Evolutionary conservation across 2,888 invertebrate genomes (phyloP), one percentile per base, ranked within the genome.

Genomic region (Leptinotarsa peninsularis): DNA sequence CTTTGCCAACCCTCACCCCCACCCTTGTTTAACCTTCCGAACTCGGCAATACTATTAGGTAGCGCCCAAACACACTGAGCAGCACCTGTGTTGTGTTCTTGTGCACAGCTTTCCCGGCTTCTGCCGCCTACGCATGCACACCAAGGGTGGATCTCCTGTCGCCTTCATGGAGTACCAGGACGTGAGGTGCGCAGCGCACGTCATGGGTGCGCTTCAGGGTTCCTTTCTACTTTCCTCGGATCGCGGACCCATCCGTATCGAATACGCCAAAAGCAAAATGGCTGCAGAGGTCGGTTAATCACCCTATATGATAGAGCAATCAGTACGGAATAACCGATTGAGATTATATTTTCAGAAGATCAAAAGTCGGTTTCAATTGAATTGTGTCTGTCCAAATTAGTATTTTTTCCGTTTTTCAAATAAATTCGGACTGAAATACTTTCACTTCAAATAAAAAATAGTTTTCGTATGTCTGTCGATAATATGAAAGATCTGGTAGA

Each of bases 231-330:
- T 97, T 89, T 97, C 97, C 89, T 98, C 98, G 83, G 96, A 96
- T 88, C 95, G 98, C 89, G 98, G 98, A 85, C 97, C 98, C 88
- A 97, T 99, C 89, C 95, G 98, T 89, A 98, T 99, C 90, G 98
- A 99, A 92, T 99, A 95, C 92, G 98, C 98, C 90, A 96, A 97
- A 92, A 97, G 96, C 91, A 98, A 98, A 93, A 98, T 98, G 98
- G 96, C 97, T 88, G 95, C 95, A 91, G 90, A 78, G 77, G 77
- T 78, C 77, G 77, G 77, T 69, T 58, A 60, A 43, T 67, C 63
- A 67, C 18, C 63, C 43, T 58, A 66, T 43, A 33, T 43, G n/a
- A 33, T 33, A n/a, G 33, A 13, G 63, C 63, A 4, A 33, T 63
- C 63, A 63, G 63, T 63, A 63, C 63, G 33, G 63, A 63, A 63